Evolutionary conservation across 2,888 invertebrate species (phyloP), one percentile per base, ranked within the genome.

Genomic region (Trichacis sp.): DNA sequence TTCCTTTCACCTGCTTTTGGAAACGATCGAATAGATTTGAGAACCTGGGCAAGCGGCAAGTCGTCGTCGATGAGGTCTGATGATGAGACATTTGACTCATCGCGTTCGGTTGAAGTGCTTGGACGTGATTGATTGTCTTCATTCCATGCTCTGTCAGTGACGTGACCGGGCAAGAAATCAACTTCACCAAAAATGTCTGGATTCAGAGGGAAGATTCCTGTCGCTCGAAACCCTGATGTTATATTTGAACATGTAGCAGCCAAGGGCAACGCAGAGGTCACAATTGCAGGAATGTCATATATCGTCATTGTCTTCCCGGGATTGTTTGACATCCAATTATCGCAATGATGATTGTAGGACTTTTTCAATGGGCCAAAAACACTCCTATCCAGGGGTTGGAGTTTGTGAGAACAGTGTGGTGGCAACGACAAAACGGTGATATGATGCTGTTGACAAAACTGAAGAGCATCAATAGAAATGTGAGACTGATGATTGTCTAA

Each of bases 331-430:
- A 81, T 73, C 79, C 77, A 82, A 18, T 70, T 57, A 54, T 78
- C 75, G 38, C 64, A 68, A n/a, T 73, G 68, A 20, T 64, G 54
- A 45, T 79, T 78, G 46, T 74, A 57, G 50, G 60, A 66, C 43
- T 70, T 76, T 70, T 81, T 81, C 9, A 81, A 71, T 29, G 78
- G 75, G 3, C 75, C 75, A 66, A 69, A 80, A n/a, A n/a, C n/a
- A n/a, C n/a, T n/a, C n/a, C n/a, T n/a, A n/a, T n/a, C n/a, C n/a
- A n/a, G n/a, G n/a, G n/a, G n/a, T n/a, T n/a, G n/a, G n/a, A n/a
- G n/a, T n/a, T n/a, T n/a, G n/a, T n/a, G n/a, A n/a, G n/a, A n/a
- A n/a, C n/a, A n/a, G n/a, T n/a, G n/a, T n/a, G 6, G 78, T 77
- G 24, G 24, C 8, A 24, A 24, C 3, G 24, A 24, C 8, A 24